phyloP scores from a whole-genome alignment of 2,797 vertebrate genomes.

The Ctenosaura bakeri region DNA sequence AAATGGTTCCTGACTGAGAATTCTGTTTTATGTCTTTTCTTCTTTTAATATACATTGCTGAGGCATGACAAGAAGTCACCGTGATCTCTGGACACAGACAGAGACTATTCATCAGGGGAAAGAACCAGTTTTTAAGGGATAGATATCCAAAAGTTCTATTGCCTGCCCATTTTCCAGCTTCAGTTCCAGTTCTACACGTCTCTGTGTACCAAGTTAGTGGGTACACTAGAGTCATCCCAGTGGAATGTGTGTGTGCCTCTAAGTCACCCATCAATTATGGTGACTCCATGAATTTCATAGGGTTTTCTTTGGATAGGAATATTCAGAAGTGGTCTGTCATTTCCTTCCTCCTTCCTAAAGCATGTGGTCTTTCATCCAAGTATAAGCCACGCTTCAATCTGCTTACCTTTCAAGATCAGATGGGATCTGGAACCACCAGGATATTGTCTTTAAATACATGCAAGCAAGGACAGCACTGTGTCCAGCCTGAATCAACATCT shows the following conservation, averaged over 20 bases:
- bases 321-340: too few relatives aligned
- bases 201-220: background rate
- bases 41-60: background rate
- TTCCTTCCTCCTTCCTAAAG: too few relatives aligned
- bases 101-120: background rate
- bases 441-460: background rate
- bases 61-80: background rate
- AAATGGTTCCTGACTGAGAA: constrained; percentile 11
- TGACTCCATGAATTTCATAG: too few relatives aligned
- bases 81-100: background rate
- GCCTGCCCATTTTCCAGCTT: background rate
- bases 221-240: background rate
- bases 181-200: background rate
- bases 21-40: background rate
- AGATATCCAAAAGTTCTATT: background rate
- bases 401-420: too few relatives aligned
- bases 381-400: too few relatives aligned
- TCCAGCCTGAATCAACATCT: background rate
- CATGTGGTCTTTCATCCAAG: too few relatives aligned
- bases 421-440: too few relatives aligned
- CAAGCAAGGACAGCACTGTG: background rate
- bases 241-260: background rate
- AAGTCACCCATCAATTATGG: background rate
- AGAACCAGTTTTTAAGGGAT: background rate
- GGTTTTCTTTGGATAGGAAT: too few relatives aligned